Conservation (phyloP, 2,113 vertebrate genomes). For the Osmerus mordax region DNA sequence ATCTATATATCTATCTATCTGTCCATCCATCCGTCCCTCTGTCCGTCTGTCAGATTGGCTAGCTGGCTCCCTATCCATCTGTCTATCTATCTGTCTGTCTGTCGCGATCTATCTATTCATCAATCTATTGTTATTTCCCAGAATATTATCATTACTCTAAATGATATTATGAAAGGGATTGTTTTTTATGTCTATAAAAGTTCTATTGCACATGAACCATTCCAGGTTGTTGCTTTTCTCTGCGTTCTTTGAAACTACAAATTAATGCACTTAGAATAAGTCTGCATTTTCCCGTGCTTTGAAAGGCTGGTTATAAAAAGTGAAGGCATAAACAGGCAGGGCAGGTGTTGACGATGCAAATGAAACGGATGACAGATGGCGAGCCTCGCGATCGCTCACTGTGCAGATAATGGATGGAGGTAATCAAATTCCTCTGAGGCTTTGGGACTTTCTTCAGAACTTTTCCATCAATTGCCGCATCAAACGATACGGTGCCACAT, state of each 20-base stretch:
- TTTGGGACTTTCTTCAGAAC: slow-evolving; percentile 98
- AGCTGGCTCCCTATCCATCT: slow-evolving; percentile 16
- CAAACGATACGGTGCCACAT: slow-evolving; percentile 60
- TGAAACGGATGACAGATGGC: slow-evolving; percentile 99
- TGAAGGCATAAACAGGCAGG: slow-evolving; percentile 94
- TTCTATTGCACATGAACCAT: slow-evolving; percentile 51
- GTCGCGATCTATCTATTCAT: slow-evolving; percentile 38
- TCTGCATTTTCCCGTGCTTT: slow-evolving; percentile 88
- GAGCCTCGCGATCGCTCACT: slow-evolving; percentile 92
- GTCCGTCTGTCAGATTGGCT: background rate
- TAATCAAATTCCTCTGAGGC: slow-evolving; percentile 99
- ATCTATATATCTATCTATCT: slow-evolving; percentile 19
- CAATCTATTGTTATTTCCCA: background rate
- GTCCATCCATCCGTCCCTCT: slow-evolving; percentile 35
- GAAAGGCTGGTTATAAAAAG: slow-evolving; percentile 87
- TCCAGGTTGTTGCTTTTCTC: slow-evolving; percentile 48
- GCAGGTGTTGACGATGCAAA: slow-evolving; percentile 99
- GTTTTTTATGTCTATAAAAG: slow-evolving; percentile 17
- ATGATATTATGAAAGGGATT: slow-evolving; percentile 35
- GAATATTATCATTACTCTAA: background rate
- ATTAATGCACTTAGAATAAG: slow-evolving; percentile 92
- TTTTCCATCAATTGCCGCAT: slow-evolving; percentile 82
- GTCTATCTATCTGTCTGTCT: background rate
- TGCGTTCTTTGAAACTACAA: slow-evolving; percentile 79
- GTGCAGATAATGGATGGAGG: slow-evolving; percentile 98